phyloP scores from a whole-genome alignment of 2,888 invertebrate species.

The Notocelia uddmanniana region DNA sequence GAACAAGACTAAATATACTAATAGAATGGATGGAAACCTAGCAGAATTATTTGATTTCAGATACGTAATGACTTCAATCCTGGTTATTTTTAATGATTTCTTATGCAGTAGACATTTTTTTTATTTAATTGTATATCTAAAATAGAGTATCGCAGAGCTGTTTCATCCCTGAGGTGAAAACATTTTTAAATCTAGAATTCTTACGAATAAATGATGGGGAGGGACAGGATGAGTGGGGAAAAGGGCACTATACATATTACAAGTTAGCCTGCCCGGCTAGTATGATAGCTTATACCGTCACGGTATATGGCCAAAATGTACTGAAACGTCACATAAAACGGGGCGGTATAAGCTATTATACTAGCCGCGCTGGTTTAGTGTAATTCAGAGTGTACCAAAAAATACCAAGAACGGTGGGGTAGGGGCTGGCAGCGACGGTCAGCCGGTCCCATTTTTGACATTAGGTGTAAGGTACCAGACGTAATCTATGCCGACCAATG shows the following conservation, averaged over 20 bases:
- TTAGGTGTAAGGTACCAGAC: neutral
- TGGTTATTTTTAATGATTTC: neutral
- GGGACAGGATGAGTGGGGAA: no score
- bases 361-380: no score
- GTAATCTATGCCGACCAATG: neutral
- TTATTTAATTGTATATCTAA: neutral
- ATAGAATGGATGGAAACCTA: conserved; percentile 16
- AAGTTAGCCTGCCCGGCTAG: no score
- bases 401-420: neutral
- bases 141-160: neutral
- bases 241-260: no score
- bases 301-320: no score
- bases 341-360: no score
- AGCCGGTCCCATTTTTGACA: no score
- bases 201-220: no score
- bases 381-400: neutral
- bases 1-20: conserved; percentile 19
- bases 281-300: no score
- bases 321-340: no score
- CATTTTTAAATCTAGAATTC: no score
- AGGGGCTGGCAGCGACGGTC: neutral
- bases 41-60: neutral
- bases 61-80: no score
- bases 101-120: neutral
- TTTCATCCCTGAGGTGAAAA: neutral